Evolutionary conservation across 2,888 invertebrate species (phyloP).

Genomic region (Phaonia tiefii): DNA sequence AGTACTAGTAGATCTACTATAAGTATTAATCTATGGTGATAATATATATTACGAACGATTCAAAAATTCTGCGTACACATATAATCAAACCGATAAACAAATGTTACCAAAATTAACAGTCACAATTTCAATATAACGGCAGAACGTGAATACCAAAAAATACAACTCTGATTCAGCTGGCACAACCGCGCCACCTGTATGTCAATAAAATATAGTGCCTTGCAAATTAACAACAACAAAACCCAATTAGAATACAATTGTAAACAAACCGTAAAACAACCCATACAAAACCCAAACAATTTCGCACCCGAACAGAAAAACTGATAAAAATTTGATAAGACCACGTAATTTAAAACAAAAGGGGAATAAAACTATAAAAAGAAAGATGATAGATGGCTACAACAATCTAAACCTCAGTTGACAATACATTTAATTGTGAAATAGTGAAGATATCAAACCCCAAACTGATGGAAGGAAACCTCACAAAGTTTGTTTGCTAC

Average conservation of each 20-base stretch:
- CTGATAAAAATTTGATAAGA: constrained; percentile 23
- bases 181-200: background rate
- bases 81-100: too few species aligned
- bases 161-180: background rate
- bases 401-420: constrained; percentile 9
- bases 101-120: too few species aligned
- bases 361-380: background rate
- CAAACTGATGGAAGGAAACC: background rate
- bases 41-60: too few species aligned
- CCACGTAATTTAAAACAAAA: constrained; percentile 29
- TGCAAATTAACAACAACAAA: background rate
- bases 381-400: constrained; percentile 35
- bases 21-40: too few species aligned
- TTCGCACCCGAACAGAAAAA: background rate
- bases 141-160: too few species aligned
- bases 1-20: too few species aligned
- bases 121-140: too few species aligned
- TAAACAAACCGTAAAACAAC: constrained; percentile 39
- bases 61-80: too few species aligned
- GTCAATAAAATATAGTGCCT: background rate
- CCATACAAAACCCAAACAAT: constrained; percentile 29
- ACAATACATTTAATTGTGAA: background rate
- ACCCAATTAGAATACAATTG: background rate
- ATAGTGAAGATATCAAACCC: background rate
- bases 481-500: too few species aligned